Evolutionary conservation across 1,140 invertebrate genomes (phyloP).

Genomic region (Eciton burchellii): DNA sequence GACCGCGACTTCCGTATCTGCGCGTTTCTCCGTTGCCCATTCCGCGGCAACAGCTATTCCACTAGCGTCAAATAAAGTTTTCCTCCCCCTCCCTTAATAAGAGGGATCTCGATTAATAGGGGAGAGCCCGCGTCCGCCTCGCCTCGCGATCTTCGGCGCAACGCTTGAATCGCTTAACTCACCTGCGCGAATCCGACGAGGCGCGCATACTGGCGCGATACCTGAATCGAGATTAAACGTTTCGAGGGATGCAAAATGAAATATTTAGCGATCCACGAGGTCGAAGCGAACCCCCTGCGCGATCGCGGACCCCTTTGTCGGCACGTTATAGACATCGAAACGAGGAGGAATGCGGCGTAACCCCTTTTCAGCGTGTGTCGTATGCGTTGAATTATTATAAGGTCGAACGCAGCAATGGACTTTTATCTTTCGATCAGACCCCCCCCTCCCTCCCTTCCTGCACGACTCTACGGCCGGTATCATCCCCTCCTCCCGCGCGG

Average conservation of each 20-base stretch:
- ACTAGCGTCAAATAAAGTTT: neutral
- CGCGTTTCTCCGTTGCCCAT: conserved; percentile 6
- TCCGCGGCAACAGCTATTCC: conserved; percentile 1
- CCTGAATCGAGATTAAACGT: conserved; percentile 83
- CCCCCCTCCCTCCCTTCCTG: neutral
- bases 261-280: conserved; percentile 82
- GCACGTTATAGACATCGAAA: conserved; percentile 68
- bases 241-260: conserved; percentile 82
- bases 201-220: conserved; percentile 68
- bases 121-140: no score
- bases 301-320: conserved; percentile 67
- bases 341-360: conserved; percentile 69
- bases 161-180: no score
- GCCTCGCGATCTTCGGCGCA: no score
- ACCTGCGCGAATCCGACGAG: conserved; percentile 23
- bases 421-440: conserved; percentile 35
- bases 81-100: no score
- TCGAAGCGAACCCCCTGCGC: conserved; percentile 53
- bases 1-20: conserved; percentile 44
- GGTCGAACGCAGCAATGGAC: conserved; percentile 71
- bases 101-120: conserved; percentile 11
- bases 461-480: no score
- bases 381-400: conserved; percentile 60
- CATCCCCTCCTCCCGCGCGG: neutral
- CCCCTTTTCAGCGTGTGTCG: conserved; percentile 65